phyloP scores from a whole-genome alignment of 1,140 invertebrate genomes.

The Drosophila busckii region DNA sequence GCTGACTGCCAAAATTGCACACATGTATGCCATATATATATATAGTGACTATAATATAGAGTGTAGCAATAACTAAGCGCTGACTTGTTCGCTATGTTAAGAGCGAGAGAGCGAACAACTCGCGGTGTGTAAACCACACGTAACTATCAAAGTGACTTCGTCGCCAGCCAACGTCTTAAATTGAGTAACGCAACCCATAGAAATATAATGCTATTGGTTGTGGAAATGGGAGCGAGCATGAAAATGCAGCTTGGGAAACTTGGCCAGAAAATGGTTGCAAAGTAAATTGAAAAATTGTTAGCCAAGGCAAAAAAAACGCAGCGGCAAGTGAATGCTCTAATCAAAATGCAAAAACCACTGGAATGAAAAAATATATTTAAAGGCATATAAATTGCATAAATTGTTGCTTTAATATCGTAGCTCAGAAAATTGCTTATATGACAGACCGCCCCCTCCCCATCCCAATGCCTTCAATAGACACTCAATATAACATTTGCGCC shows the following conservation, averaged over 20 bases:
- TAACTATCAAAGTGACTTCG: constrained; percentile 57
- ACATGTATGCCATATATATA: constrained; percentile 3
- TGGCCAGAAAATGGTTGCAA: constrained; percentile 45
- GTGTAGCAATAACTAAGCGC: constrained; percentile 38
- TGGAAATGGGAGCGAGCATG: neutral
- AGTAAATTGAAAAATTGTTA: constrained; percentile 48
- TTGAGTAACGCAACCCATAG: constrained; percentile 55
- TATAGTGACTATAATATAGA: constrained; percentile 5
- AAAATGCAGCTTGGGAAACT: constrained; percentile 30
- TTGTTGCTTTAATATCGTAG: constrained; percentile 6
- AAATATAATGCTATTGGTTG: constrained; percentile 35
- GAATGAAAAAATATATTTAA: neutral
- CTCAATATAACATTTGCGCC: constrained; percentile 23
- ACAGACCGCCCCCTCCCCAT: constrained; percentile 34
- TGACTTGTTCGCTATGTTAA: constrained; percentile 24
- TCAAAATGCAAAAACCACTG: constrained; percentile 18
- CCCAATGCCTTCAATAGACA: constrained; percentile 32
- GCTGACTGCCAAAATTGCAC: constrained; percentile 50
- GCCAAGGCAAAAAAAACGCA: neutral
- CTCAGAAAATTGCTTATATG: constrained; percentile 33
- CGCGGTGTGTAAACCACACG: constrained; percentile 54
- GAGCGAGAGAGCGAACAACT: neutral
- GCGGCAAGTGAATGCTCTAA: constrained; percentile 9
- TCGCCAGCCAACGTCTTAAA: constrained; percentile 43
- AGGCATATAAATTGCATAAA: neutral